Percentiles rank a stretch among this genome's conserved stretches.
These are phyloP conservation scores for Clepsis dumicolana DNA, from an alignment of 2,888 invertebrate genomes.

Conservation along the genomic window DNA sequence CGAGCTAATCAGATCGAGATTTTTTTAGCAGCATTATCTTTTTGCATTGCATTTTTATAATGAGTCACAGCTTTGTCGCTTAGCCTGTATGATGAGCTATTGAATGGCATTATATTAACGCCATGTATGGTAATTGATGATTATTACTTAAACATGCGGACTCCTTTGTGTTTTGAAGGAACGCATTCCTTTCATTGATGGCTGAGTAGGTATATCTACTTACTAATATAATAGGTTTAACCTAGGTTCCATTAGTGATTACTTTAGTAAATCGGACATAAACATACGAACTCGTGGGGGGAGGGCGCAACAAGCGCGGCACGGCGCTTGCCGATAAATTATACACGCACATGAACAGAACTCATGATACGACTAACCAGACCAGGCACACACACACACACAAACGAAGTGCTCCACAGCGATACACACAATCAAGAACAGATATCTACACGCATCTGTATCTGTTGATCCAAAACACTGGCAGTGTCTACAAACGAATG, in stretches of 20 bases:
- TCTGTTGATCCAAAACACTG: conserved; percentile 38
- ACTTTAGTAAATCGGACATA: conserved; percentile 61
- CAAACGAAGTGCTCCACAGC: conserved; percentile 50
- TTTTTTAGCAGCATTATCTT: background rate
- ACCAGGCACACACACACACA: conserved; percentile 52
- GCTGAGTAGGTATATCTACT: conserved; percentile 64
- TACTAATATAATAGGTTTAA: no score
- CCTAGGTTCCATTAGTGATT: conserved; percentile 73
- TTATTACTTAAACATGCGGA: background rate
- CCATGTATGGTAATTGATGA: background rate
- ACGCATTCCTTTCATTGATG: background rate
- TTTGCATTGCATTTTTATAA: no score
- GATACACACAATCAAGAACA: conserved; percentile 55
- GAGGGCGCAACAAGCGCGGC: conserved; percentile 47
- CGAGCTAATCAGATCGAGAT: no score
- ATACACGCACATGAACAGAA: conserved; percentile 63
- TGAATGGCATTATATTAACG: background rate
- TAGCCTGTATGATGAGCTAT: background rate
- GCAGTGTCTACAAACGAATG: conserved; percentile 32
- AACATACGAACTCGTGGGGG: conserved; percentile 13
- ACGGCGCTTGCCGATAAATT: conserved; percentile 70
- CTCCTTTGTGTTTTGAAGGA: background rate
- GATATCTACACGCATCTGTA: conserved; percentile 24
- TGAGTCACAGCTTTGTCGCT: background rate
- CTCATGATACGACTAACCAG: conserved; percentile 45